Conservation (phyloP, 92 coral and sea anemone species). For the Porites cylindrica region DNA sequence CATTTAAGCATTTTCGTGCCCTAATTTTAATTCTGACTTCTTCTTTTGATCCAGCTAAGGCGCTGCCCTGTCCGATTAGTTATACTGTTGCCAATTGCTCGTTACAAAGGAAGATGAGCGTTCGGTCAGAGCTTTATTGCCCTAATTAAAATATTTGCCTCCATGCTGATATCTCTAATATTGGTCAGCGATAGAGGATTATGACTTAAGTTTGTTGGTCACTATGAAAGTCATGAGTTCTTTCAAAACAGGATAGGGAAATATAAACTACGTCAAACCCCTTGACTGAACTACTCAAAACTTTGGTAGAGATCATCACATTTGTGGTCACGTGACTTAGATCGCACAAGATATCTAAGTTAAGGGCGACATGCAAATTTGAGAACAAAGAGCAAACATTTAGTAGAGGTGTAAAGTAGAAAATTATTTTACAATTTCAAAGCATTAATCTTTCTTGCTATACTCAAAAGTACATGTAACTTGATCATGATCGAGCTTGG, state of each 20-base stretch:
- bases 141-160: constrained; percentile 9
- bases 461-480: too few relatives aligned
- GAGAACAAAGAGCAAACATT: neutral
- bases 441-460: constrained; percentile 6
- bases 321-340: neutral
- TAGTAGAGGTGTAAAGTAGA: neutral
- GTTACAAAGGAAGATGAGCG: constrained; percentile 6
- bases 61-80: neutral
- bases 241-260: neutral
- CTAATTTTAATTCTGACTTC: too few relatives aligned
- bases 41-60: neutral
- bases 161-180: neutral
- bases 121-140: neutral
- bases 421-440: neutral
- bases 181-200: constrained; percentile 7
- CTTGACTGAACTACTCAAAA: neutral
- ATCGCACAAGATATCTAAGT: neutral
- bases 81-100: neutral
- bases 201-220: neutral
- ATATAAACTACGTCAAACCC: constrained; percentile 15
- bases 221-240: neutral
- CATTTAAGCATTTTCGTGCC: neutral
- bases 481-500: neutral
- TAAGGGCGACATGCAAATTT: neutral
- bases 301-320: neutral